Evolutionary conservation across 1,140 invertebrate genomes (phyloP).

Genomic region (Diabrotica undecimpunctata): DNA sequence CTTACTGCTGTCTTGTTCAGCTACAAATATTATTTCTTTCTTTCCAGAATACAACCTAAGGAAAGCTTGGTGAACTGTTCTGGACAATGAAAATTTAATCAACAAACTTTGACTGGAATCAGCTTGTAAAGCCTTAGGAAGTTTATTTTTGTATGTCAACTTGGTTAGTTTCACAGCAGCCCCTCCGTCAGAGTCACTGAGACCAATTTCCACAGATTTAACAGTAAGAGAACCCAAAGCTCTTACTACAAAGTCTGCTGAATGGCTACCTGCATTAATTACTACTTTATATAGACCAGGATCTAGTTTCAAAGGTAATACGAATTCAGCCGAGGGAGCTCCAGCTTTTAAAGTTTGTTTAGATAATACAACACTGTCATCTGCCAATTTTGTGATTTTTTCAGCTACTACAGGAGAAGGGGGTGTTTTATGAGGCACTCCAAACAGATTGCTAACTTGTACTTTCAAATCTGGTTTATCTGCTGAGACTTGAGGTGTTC

Average conservation of each 20-base stretch:
- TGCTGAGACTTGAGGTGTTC: slow-evolving; percentile 66
- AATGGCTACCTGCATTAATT: slow-evolving; percentile 67
- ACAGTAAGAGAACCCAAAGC: slow-evolving; percentile 71
- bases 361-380: slow-evolving; percentile 73
- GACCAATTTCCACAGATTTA: slow-evolving; percentile 80
- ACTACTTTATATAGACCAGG: slow-evolving; percentile 83
- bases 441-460: slow-evolving; percentile 81
- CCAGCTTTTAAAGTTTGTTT: slow-evolving; percentile 53
- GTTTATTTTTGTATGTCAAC: slow-evolving; percentile 68
- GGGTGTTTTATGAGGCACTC: slow-evolving; percentile 61
- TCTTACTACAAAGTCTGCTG: slow-evolving; percentile 65
- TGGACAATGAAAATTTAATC: slow-evolving; percentile 76
- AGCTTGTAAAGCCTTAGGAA: slow-evolving; percentile 66
- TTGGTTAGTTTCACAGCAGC: slow-evolving; percentile 75
- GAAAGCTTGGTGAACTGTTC: slow-evolving; percentile 90
- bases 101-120: slow-evolving; percentile 88
- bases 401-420: slow-evolving; percentile 69
- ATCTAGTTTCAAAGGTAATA: slow-evolving; percentile 74
- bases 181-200: slow-evolving; percentile 84
- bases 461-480: slow-evolving; percentile 71
- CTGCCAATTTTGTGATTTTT: slow-evolving; percentile 67
- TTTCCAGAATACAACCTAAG: slow-evolving; percentile 69
- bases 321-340: slow-evolving; percentile 65
- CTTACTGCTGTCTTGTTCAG: slow-evolving; percentile 78
- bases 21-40: slow-evolving; percentile 89